Conservation (phyloP, 35 echinoderm and acorn worm genomes). For the Eucidaris tribuloides region DNA sequence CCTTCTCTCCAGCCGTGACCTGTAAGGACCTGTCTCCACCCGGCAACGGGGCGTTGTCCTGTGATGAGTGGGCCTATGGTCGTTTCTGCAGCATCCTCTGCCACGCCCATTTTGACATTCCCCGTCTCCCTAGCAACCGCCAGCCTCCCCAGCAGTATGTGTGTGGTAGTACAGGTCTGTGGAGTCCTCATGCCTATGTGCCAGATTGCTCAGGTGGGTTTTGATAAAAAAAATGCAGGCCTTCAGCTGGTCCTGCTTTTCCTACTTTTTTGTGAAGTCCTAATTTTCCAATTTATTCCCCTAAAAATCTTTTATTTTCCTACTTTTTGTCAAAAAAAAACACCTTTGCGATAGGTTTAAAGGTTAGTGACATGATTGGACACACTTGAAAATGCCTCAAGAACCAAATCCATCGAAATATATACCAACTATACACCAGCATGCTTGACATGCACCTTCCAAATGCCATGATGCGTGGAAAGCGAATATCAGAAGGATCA, state of each 20-base stretch:
- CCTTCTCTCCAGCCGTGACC: constrained; percentile 5
- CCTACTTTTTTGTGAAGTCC: background rate
- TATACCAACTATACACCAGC: too few species aligned
- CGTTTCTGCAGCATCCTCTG: constrained; percentile 34
- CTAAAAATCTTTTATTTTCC: background rate
- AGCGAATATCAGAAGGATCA: too few species aligned
- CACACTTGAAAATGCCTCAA: too few species aligned
- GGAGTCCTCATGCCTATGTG: constrained; percentile 29
- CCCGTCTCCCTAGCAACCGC: background rate
- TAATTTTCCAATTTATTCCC: background rate
- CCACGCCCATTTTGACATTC: background rate
- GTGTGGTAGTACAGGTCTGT: background rate
- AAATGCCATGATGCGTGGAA: too few species aligned
- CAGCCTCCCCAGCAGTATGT: constrained; percentile 21
- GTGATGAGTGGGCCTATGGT: constrained; percentile 23
- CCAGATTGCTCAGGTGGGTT: constrained; percentile 39
- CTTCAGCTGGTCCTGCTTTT: too few species aligned
- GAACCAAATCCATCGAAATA: too few species aligned
- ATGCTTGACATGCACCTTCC: too few species aligned
- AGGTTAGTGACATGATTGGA: too few species aligned
- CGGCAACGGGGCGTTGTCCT: constrained; percentile 34
- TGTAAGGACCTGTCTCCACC: background rate
- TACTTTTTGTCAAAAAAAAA: too few species aligned
- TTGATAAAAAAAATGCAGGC: background rate
- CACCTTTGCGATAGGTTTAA: too few species aligned